Evolutionary conservation across 1,140 invertebrate genomes (phyloP), one percentile per base, ranked within the genome.

Genomic region (Cydia splendana): DNA sequence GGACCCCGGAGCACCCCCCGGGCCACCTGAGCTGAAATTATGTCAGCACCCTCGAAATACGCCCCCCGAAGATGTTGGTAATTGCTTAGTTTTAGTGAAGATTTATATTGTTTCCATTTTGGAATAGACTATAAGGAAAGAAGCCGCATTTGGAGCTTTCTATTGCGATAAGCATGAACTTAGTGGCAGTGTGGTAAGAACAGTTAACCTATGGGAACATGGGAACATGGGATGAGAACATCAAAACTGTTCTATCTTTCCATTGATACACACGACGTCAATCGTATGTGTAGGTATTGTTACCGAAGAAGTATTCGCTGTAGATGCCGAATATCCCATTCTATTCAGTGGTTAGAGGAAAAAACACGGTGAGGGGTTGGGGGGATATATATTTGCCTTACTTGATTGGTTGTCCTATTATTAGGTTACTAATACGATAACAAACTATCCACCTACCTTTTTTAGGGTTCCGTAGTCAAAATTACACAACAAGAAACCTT

Each of bases 21-120:
- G 67, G 18, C n/a, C 67, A 71, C 67, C 67, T 71, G 67, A 71
- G 67, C 67, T 71, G 67, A 20, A 71, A 18, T 71, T 71, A 71
- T 71, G 67, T 71, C 67, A 71, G 67, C 67, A 71, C 67, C 67
- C 67, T 71, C 34, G 2, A 12, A 7, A 20, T 10, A 34, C 20
- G 30, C 30, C 67, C 65, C 30, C 18, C 18, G n/a, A 38, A 71
- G 67, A 18, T 42, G 7, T 71, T 42, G n/a, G 67, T 38, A 71
- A 71, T 71, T 71, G 67, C 18, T 71, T 71, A 42, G n/a, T 71
- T 71, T 71, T 71, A 71, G 45, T 71, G 34, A 18, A 18, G 67
- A 71, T 71, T 71, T 45, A 71, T 71, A 38, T n/a, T 12, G 28
- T 10, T 5, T 12, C 18, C 4, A 65, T 15, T 67, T n/a, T 38